A percentile compares a stretch with the other conserved stretches of the same genome.
Evolutionary conservation across 2,888 invertebrate species (phyloP).

Genomic region (Hirtodrosophila confusa): DNA sequence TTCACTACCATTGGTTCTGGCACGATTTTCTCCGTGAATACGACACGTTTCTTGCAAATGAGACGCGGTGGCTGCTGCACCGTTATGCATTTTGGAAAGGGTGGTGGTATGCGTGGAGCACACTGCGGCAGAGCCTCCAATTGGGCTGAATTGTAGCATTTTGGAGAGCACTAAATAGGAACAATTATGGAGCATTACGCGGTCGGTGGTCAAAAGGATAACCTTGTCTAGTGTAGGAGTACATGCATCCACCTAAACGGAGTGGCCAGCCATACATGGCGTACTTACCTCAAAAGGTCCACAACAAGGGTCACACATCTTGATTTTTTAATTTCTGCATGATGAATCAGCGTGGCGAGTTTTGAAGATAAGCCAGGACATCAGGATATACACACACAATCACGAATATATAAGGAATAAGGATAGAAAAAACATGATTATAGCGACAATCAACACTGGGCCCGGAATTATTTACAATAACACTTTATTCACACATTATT

Average conservation of each 20-base stretch:
- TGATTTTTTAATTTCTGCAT: slow-evolving; percentile 49
- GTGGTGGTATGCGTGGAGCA: slow-evolving; percentile 78
- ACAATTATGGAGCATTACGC: neutral
- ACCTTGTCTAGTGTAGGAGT: slow-evolving; percentile 14
- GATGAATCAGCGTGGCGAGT: neutral
- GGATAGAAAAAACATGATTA: neutral
- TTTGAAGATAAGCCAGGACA: no score
- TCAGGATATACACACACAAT: slow-evolving; percentile 2
- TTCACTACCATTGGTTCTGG: slow-evolving; percentile 81
- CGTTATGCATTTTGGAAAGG: slow-evolving; percentile 80
- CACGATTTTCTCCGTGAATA: slow-evolving; percentile 80
- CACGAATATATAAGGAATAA: neutral
- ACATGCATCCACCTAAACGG: neutral
- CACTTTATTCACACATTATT: neutral
- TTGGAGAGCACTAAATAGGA: slow-evolving; percentile 73
- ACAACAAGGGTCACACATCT: slow-evolving; percentile 82
- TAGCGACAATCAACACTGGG: neutral
- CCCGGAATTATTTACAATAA: neutral
- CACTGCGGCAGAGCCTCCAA: slow-evolving; percentile 81
- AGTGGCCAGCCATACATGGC: neutral
- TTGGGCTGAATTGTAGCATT: slow-evolving; percentile 80
- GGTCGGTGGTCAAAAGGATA: neutral
- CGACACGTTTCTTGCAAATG: slow-evolving; percentile 81
- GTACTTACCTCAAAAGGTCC: slow-evolving; percentile 83
- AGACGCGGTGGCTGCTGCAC: slow-evolving; percentile 82